Base-by-base conservation (phyloP, 2,888 invertebrate species). In the Lamellibrachia columna region DNA sequence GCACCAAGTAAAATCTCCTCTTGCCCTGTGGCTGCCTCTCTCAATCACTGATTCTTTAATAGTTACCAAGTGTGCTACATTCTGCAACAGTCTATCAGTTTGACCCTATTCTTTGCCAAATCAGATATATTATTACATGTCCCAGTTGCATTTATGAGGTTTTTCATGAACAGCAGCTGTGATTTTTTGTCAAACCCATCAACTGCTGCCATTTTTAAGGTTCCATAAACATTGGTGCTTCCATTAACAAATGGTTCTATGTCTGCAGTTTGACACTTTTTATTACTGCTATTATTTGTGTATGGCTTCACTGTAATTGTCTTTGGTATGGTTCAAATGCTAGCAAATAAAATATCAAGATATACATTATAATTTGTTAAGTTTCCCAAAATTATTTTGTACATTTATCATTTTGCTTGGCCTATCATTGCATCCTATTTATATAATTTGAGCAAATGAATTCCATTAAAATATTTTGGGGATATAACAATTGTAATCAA, bases 141-240 rank as follows among this genome's bases (percentile, higher is more conserved):
- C 75, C 75, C 4, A 75, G 22, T 22, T 6, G 75, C 6, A 55
- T 55, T 1, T 6, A 75, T 2, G 60, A 60, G 75, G 15, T 3
- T 15, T 75, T 75, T 75, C 22, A 11, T 75, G 75, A 75, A 4
- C 2, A 6, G 75, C 75, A 75, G 75, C 75, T 75, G 75, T n/a
- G 75, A 75, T 75, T 75, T 6, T 75, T 11, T 75, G 3, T 75
- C 75, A 75, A 75, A 75, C 75, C 75, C n/a, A 6, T 75, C 75
- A 15, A 4, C n/a, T 75, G 15, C 22, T 75, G 6, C 11, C 6
- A 75, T 40, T 40, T 40, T 40, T 40, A 40, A 40, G 40, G 40
- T 75, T 75, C 75, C 75, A 75, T 75, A n/a, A 75, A 75, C 75
- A 75, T 75, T 75, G 75, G 75, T n/a, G 75, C 3, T 75, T 75